Conservation (phyloP, 92 coral and sea anemone species). For the Porites evermanni region DNA sequence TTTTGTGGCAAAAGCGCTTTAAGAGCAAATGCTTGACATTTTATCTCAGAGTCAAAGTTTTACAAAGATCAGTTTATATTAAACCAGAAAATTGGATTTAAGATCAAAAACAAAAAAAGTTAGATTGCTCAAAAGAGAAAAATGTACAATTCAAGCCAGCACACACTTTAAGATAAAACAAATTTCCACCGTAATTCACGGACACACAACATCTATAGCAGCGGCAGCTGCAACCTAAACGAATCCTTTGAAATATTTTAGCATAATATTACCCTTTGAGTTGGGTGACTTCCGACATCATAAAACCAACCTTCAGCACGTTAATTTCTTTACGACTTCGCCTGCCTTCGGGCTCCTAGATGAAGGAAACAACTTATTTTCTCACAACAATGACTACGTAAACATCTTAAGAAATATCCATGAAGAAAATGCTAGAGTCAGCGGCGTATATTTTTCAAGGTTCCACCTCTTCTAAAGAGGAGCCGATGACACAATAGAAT, state of each 20-base stretch:
- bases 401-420: not conserved
- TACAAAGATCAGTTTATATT: not conserved
- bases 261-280: conserved; percentile 97
- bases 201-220: conserved; percentile 12
- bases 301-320: conserved; percentile 26
- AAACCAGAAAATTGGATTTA: not conserved
- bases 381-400: not conserved
- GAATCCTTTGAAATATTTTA: conserved; percentile 82
- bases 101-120: not conserved
- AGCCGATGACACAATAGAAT: conserved; percentile 79
- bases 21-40: not conserved
- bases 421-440: not conserved
- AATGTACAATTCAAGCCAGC: not conserved
- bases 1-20: not conserved
- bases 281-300: conserved; percentile 67
- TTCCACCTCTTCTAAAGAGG: conserved; percentile 52
- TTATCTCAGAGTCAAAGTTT: not conserved
- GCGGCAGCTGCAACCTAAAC: conserved; percentile 80
- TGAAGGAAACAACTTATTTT: not conserved
- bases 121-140: not conserved
- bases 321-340: conserved; percentile 2
- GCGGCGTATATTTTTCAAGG: not conserved
- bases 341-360: not conserved
- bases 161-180: not conserved
- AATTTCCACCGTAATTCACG: not conserved